Conservation (phyloP, 2,797 vertebrate genomes). For the Tamandua tetradactyla region DNA sequence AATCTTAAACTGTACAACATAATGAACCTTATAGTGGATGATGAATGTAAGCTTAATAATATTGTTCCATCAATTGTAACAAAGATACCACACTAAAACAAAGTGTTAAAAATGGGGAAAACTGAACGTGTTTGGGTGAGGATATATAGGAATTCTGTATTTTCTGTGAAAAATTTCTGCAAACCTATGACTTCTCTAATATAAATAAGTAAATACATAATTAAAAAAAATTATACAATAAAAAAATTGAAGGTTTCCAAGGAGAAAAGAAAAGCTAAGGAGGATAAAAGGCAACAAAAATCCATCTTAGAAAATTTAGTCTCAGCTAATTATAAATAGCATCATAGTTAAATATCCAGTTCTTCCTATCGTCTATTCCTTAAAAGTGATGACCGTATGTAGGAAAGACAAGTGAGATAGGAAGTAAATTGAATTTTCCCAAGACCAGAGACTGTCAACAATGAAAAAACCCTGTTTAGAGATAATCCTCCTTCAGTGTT, state of each 20-base stretch:
- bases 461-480: background rate
- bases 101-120: too few relatives aligned
- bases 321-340: background rate
- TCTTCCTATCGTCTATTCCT: background rate
- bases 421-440: background rate
- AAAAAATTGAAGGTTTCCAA: background rate
- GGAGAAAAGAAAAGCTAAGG: background rate
- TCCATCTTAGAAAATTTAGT: background rate
- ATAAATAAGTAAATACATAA: too few relatives aligned
- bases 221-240: too few relatives aligned
- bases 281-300: background rate
- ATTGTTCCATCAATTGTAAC: too few relatives aligned
- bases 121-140: too few relatives aligned
- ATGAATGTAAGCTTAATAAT: too few relatives aligned
- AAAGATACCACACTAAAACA: too few relatives aligned
- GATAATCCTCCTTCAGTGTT: background rate
- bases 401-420: background rate
- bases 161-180: too few relatives aligned
- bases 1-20: too few relatives aligned
- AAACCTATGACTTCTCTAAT: too few relatives aligned
- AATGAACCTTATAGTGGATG: too few relatives aligned
- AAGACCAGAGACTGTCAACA: background rate
- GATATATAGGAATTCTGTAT: too few relatives aligned
- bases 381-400: background rate
- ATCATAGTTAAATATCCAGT: background rate